phyloP scores from a whole-genome alignment of 2,797 vertebrate genomes.

The Gambusia yucatana region DNA sequence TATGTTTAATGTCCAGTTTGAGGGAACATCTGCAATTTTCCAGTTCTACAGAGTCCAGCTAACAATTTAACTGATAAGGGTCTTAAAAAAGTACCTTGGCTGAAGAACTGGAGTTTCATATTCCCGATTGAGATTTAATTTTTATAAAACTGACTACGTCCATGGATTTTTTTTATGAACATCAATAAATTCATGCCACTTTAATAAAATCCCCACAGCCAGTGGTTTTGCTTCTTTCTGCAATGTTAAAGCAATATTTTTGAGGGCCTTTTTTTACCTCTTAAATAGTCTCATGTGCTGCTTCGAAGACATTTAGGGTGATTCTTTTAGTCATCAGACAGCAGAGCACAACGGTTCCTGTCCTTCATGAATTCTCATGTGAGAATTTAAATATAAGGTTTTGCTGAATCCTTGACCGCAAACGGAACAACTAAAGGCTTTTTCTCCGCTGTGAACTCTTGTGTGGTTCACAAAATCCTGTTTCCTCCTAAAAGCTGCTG shows the following conservation, averaged over 20 bases:
- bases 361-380: constrained; percentile 8
- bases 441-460: constrained; percentile 9
- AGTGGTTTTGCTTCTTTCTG: background rate
- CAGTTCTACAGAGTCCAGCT: no score
- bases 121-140: background rate
- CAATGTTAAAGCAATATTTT: background rate
- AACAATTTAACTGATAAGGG: background rate
- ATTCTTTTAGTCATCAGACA: background rate
- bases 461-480: constrained; percentile 11
- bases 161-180: background rate
- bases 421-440: background rate
- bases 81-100: background rate
- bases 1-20: background rate
- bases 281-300: background rate
- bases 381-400: constrained; percentile 7
- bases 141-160: background rate
- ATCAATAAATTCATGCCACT: background rate
- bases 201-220: background rate
- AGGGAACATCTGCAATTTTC: no score
- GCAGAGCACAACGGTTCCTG: background rate
- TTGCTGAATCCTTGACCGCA: constrained; percentile 8
- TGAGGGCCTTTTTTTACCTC: background rate
- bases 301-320: no score
- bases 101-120: background rate
- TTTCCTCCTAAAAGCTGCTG: background rate